phyloP scores from a whole-genome alignment of 2,888 invertebrate genomes.

The Nebria salina region DNA sequence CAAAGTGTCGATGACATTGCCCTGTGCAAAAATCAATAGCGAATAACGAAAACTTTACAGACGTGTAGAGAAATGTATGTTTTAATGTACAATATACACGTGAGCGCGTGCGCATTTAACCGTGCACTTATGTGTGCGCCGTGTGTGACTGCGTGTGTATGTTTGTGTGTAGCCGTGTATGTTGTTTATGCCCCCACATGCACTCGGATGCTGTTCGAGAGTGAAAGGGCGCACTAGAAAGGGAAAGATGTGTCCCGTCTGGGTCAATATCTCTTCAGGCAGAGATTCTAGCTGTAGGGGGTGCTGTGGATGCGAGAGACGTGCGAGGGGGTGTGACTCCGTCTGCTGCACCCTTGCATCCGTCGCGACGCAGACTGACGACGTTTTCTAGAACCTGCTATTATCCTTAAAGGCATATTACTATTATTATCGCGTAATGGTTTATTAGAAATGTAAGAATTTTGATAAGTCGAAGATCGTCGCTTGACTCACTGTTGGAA shows the following conservation, averaged over 20 bases:
- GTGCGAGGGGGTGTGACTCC: background rate
- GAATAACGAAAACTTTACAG: background rate
- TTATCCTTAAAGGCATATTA: background rate
- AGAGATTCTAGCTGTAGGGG: constrained; percentile 9
- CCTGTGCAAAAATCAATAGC: background rate
- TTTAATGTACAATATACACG: background rate
- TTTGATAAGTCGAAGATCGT: background rate
- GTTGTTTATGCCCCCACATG: background rate
- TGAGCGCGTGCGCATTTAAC: constrained; percentile 1
- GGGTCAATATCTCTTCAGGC: constrained; percentile 37
- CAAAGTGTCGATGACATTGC: background rate
- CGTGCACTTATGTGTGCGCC: background rate
- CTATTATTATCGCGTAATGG: background rate
- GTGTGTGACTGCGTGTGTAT: background rate
- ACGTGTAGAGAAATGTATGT: background rate
- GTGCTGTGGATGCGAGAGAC: constrained; percentile 9
- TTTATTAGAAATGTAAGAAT: background rate
- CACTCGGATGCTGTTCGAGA: constrained; percentile 18
- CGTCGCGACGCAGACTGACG: background rate
- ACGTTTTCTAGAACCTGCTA: background rate
- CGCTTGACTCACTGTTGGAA: constrained; percentile 5
- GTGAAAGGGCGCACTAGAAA: constrained; percentile 31
- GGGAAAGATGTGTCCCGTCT: constrained; percentile 35
- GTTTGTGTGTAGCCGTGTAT: background rate
- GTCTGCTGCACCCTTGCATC: constrained; percentile 1